phyloP scores from a whole-genome alignment of 2,113 vertebrate genomes.

The Opisthocomus hoazin region DNA sequence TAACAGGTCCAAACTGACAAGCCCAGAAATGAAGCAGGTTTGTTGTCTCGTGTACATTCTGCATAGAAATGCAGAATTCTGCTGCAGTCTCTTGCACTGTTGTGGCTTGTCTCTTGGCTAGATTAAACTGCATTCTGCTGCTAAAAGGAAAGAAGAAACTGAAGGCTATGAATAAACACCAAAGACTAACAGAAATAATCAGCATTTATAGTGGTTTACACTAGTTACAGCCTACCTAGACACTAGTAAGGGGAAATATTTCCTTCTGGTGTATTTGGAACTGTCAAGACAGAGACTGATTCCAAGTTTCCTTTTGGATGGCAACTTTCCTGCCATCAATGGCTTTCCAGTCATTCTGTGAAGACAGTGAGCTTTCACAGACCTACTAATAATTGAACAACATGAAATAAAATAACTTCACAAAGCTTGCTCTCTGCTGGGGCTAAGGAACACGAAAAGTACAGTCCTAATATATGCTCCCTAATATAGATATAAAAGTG shows the following conservation, averaged over 20 bases:
- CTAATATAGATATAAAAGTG: not conserved
- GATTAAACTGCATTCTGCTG: not conserved
- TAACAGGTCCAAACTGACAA: not conserved
- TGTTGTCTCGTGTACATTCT: not conserved
- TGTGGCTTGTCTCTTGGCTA: not conserved
- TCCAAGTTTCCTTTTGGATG: not conserved
- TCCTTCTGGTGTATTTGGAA: not conserved
- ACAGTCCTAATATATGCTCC: not conserved
- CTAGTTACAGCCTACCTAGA: not conserved
- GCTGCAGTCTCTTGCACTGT: not conserved
- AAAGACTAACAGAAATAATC: not conserved
- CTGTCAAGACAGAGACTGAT: not conserved
- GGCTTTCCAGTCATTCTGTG: not conserved
- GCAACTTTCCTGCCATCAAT: not conserved
- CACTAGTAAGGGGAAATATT: not conserved
- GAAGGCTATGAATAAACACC: not conserved
- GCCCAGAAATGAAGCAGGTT: not conserved
- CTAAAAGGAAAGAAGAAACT: not conserved
- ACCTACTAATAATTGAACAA: not conserved
- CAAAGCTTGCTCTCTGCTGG: not conserved
- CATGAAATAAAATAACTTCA: not conserved
- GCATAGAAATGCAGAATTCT: not conserved
- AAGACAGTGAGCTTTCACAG: not conserved
- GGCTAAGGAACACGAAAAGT: not conserved
- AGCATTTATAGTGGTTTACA: not conserved